Percentiles rank a stretch among this genome's conserved stretches.
Evolutionary conservation across 2,888 invertebrate species (phyloP).

Genomic region (Athalia cordata): DNA sequence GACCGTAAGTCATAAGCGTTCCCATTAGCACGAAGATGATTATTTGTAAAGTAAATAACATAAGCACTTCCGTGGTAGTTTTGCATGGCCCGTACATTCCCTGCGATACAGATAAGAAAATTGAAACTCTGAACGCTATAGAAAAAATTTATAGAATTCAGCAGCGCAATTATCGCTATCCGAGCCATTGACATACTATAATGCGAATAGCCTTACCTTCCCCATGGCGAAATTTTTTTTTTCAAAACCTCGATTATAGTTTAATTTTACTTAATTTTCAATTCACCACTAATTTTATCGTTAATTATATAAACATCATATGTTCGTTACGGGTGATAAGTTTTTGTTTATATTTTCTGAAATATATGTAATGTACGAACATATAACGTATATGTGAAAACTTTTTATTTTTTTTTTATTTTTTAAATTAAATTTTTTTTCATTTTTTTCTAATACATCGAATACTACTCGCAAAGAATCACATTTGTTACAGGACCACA

Average conservation of each 20-base stretch:
- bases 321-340: not conserved
- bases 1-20: slow-evolving; percentile 74
- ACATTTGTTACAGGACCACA: slow-evolving; percentile 10
- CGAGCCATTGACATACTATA: too few species aligned
- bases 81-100: slow-evolving; percentile 54
- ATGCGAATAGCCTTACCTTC: not conserved
- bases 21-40: slow-evolving; percentile 75
- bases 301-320: not conserved
- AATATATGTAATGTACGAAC: not conserved
- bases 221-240: slow-evolving; percentile 9
- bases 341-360: not conserved
- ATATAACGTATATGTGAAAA: not conserved
- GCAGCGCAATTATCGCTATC: too few species aligned
- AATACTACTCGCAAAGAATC: slow-evolving; percentile 6
- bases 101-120: slow-evolving; percentile 46
- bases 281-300: not conserved
- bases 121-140: not conserved
- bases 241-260: not conserved
- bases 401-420: not conserved
- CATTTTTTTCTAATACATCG: not conserved
- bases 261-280: not conserved
- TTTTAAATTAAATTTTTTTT: not conserved
- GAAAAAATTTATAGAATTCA: not conserved
- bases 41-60: slow-evolving; percentile 75
- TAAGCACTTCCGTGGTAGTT: slow-evolving; percentile 67